phyloP scores from a whole-genome alignment of 2,888 invertebrate genomes.

The Mimachlamys varia region DNA sequence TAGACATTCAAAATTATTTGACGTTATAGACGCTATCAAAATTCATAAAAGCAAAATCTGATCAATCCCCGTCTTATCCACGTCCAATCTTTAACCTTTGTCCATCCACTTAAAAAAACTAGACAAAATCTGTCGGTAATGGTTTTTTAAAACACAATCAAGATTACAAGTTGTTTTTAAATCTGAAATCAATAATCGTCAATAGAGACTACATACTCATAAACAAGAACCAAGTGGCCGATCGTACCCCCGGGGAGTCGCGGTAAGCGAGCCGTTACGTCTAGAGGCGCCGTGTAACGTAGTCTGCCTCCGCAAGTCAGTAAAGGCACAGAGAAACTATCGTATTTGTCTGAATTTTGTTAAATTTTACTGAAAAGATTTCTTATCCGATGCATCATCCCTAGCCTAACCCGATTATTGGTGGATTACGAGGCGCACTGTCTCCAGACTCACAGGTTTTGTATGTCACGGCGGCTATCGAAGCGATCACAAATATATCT shows the following conservation, averaged over 20 bases:
- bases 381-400: constrained; percentile 10
- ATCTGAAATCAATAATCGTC: constrained; percentile 4
- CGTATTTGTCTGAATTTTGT: constrained; percentile 23
- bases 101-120: not conserved
- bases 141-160: constrained; percentile 9
- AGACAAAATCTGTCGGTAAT: not conserved
- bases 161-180: constrained; percentile 9
- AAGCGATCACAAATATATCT: not conserved
- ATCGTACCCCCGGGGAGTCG: not conserved
- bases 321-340: not conserved
- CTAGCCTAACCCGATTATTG: not conserved
- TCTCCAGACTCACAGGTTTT: not conserved
- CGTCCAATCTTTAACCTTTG: not conserved
- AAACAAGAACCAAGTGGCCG: not conserved
- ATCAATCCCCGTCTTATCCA: not conserved
- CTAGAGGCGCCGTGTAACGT: not conserved
- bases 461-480: not conserved
- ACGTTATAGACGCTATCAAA: not conserved
- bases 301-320: not conserved
- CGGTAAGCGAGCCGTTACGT: not conserved
- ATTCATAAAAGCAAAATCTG: constrained; percentile 11
- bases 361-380: constrained; percentile 1
- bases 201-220: not conserved
- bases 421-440: not conserved
- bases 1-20: not conserved